Conservation (phyloP, 2,888 invertebrate genomes). For the Megastigmus dorsalis region DNA sequence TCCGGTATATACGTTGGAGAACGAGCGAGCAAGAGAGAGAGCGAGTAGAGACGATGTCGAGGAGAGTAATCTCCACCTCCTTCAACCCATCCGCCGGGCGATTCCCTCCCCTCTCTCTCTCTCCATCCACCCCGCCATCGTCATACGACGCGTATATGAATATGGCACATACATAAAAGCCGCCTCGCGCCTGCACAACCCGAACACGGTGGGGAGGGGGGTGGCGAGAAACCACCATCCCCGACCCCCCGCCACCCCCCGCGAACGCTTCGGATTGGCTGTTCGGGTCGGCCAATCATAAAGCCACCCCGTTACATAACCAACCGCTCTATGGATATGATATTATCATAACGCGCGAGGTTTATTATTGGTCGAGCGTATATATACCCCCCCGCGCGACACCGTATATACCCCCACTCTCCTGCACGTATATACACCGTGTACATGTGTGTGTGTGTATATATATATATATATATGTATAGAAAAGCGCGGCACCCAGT, state of each 20-base stretch:
- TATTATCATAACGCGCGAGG: slow-evolving; percentile 73
- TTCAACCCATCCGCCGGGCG: background rate
- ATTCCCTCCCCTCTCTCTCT: too few relatives aligned
- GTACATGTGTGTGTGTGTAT: too few relatives aligned
- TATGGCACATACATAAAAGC: slow-evolving; percentile 35
- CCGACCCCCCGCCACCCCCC: too few relatives aligned
- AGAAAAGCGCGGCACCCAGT: slow-evolving; percentile 8
- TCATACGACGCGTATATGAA: slow-evolving; percentile 42
- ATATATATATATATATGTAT: too few relatives aligned
- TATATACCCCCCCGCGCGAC: slow-evolving; percentile 67
- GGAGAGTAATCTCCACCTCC: slow-evolving; percentile 12
- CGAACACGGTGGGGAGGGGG: background rate
- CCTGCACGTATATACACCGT: too few relatives aligned
- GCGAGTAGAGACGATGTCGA: too few relatives aligned
- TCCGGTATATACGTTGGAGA: too few relatives aligned
- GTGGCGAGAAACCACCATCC: too few relatives aligned
- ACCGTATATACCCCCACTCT: slow-evolving; percentile 55
- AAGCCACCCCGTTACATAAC: slow-evolving; percentile 56
- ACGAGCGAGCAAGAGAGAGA: slow-evolving; percentile 9
- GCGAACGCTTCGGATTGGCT: slow-evolving; percentile 38
- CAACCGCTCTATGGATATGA: slow-evolving; percentile 72
- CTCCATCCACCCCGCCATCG: slow-evolving; percentile 5
- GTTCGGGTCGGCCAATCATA: slow-evolving; percentile 67
- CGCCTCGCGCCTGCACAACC: background rate
- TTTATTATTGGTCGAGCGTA: slow-evolving; percentile 72